Evolutionary conservation across 2,888 invertebrate genomes (phyloP), one percentile per base, ranked within the genome.

Genomic region (Noctua comes): DNA sequence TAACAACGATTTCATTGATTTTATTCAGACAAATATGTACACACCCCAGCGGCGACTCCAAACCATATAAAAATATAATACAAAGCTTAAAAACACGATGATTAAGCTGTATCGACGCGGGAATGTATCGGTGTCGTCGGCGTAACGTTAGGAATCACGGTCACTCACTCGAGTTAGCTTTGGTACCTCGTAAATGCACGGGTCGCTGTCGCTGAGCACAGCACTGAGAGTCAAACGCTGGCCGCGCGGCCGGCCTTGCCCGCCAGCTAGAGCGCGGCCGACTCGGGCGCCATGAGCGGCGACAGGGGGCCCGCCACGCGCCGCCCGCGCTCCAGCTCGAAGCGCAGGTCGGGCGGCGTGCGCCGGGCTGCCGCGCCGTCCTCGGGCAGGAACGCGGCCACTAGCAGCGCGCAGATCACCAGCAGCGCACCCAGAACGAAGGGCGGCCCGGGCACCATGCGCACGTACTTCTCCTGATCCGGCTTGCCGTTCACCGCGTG

Each of bases 391-490:
- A 98, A 99, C 70, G 98, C 98, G 73, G 99, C 98, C 91, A 99
- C 99, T 90, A 99, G 97, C 90, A 99, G 97, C 82, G 99, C 99
- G 95, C 99, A 98, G 91, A 99, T 98, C 88, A 99, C 99, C 95
- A 99, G 97, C 93, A 99, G 97, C 76, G 99, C 99, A 82, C 99
- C 99, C 95, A 99, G 98, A 84, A 99, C 99, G 96, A 99, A 99
- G 24, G 99, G 99, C 79, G 99, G 99, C 1, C 99, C 99, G 59
- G 99, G 99, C 92, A 99, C 98, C 93, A 99, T 96, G 97, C 98
- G 97, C 85, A 97, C 92, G 96, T 97, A 95, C 78, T 94, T 93
- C 81, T 96, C 98, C 83, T 97, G 97, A 54, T 96, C 92, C 24
- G 95, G 94, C 85, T 91, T 90, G 11, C 94, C 94, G 6, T 91